These are phyloP conservation scores for Gortyna flavago DNA, from an alignment of 2,888 invertebrate genomes.

Conservation along the genomic window DNA sequence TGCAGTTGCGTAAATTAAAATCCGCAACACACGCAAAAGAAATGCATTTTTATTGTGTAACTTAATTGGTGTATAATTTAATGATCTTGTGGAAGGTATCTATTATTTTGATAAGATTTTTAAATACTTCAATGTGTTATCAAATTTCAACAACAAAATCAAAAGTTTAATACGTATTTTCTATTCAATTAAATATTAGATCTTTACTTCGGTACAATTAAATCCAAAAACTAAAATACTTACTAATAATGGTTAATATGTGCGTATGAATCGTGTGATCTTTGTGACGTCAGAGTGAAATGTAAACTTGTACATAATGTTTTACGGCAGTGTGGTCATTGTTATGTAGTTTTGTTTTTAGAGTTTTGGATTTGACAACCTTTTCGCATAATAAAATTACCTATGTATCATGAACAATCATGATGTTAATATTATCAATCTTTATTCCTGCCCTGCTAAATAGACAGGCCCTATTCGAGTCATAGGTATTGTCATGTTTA, in stretches of 20 bases:
- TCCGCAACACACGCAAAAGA: background rate
- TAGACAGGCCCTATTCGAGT: background rate
- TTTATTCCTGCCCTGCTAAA: background rate
- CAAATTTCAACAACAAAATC: background rate
- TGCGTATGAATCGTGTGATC: conserved; percentile 45
- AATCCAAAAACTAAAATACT: conserved; percentile 35
- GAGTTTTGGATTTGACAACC: conserved; percentile 44
- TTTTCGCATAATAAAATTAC: background rate
- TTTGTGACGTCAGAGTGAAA: conserved; percentile 54
- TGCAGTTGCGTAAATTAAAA: background rate
- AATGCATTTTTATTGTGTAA: background rate
- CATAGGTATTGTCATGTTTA: background rate
- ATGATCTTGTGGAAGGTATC: background rate
- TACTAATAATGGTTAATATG: conserved; percentile 57
- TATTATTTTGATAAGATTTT: background rate
- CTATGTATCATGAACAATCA: background rate
- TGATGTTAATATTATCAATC: background rate
- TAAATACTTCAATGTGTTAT: background rate
- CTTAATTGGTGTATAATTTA: background rate
- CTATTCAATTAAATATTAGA: background rate
- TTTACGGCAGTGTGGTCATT: conserved; percentile 44
- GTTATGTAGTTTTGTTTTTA: conserved; percentile 47
- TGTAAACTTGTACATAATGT: conserved; percentile 62
- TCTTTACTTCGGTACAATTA: conserved; percentile 43
- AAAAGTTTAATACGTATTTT: background rate